A percentile compares a stretch with the other conserved stretches of the same genome.
These are phyloP conservation scores for Caenorhabditis panamensis DNA, from an alignment of 2,888 invertebrate genomes.

Conservation along the genomic window DNA sequence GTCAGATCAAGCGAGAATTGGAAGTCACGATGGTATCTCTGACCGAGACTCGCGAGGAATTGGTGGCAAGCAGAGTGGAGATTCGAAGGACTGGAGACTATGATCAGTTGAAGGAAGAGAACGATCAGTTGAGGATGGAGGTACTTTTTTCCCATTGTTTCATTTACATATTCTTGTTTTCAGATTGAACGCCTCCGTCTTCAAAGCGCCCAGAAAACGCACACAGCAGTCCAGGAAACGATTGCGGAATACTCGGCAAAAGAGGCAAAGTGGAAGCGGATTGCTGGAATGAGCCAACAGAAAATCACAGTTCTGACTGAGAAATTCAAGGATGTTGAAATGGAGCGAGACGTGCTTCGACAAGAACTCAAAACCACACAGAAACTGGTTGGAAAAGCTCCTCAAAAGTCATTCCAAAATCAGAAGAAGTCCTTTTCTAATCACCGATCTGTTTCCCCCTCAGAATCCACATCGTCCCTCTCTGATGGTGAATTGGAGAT, in stretches of 20 bases:
- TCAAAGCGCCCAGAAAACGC: slow-evolving; percentile 7
- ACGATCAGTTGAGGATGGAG: slow-evolving; percentile 53
- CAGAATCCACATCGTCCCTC: slow-evolving; percentile 41
- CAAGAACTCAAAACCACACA: slow-evolving; percentile 48
- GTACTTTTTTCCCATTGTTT: slow-evolving; percentile 14
- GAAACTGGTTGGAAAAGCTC: slow-evolving; percentile 27
- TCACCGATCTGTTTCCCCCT: slow-evolving; percentile 9
- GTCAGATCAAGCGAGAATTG: slow-evolving; percentile 41
- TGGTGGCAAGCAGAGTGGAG: slow-evolving; percentile 27
- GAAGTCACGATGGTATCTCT: slow-evolving; percentile 23
- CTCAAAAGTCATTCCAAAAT: neutral
- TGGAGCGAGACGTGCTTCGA: slow-evolving; percentile 53
- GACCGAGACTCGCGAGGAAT: slow-evolving; percentile 37
- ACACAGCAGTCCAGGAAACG: slow-evolving; percentile 37
- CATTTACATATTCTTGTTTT: neutral
- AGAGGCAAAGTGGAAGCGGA: slow-evolving; percentile 47
- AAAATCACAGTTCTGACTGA: slow-evolving; percentile 51
- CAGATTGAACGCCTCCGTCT: slow-evolving; percentile 43
- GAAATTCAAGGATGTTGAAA: slow-evolving; percentile 50
- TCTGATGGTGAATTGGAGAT: slow-evolving; percentile 62
- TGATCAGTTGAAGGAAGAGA: slow-evolving; percentile 55
- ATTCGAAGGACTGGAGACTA: slow-evolving; percentile 51
- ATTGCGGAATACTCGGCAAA: slow-evolving; percentile 36
- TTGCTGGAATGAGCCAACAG: slow-evolving; percentile 36
- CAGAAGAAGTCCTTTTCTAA: slow-evolving; percentile 3